Percentiles rank a stretch among this genome's conserved stretches.
Conservation (phyloP, 1,140 invertebrate genomes). For the Mylabris phalerata region DNA sequence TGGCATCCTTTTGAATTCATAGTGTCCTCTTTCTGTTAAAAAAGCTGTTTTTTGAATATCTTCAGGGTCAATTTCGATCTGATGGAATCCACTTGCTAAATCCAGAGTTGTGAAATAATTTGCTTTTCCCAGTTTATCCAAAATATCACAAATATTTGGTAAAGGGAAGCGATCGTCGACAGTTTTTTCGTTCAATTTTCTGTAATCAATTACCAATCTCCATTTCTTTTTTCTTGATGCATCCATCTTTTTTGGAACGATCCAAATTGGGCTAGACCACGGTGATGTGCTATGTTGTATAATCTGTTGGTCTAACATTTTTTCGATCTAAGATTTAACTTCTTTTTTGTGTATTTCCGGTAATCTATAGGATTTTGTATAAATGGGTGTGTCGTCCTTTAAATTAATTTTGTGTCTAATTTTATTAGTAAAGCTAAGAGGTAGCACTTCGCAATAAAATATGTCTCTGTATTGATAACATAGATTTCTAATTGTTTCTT, state of each 20-base stretch:
- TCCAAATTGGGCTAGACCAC: constrained; percentile 15
- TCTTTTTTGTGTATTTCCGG: constrained; percentile 18
- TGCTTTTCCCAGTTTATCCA: too few species aligned
- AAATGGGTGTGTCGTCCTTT: constrained; percentile 6
- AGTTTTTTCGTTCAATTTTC: constrained; percentile 38
- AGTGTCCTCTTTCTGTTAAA: background rate
- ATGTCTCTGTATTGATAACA: constrained; percentile 18
- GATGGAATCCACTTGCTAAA: background rate
- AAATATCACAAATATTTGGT: constrained; percentile 44
- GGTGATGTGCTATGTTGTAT: constrained; percentile 20
- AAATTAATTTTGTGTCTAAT: constrained; percentile 17
- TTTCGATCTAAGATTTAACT: constrained; percentile 24
- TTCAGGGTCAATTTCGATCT: constrained; percentile 2
- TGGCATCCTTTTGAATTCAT: background rate
- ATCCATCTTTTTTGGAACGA: constrained; percentile 35
- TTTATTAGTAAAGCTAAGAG: constrained; percentile 17
- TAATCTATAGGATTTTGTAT: constrained; percentile 21
- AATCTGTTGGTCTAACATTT: constrained; percentile 22
- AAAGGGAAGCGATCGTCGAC: constrained; percentile 45
- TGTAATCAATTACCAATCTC: constrained; percentile 38
- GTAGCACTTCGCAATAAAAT: constrained; percentile 14
- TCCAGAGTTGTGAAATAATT: too few species aligned
- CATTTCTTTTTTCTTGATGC: constrained; percentile 33
- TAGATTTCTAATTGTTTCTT: constrained; percentile 12
- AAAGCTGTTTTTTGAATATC: background rate